A percentile compares a stretch with the other conserved stretches of the same genome.
Conservation (phyloP, 1,140 invertebrate species). For the Drosophila azteca region DNA sequence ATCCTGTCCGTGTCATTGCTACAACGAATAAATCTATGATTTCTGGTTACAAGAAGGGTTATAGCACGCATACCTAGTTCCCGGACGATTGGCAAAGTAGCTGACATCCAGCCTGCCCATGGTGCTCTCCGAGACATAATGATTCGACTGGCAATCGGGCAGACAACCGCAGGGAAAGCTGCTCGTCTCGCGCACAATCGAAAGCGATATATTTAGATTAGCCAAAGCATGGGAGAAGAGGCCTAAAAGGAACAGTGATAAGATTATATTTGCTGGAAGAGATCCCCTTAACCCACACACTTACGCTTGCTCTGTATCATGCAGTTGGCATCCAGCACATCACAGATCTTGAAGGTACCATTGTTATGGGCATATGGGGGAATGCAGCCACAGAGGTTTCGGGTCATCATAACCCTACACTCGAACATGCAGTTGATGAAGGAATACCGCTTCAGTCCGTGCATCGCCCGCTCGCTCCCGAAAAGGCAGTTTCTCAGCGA, state of each 20-base stretch:
- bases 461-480: constrained; percentile 84
- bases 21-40: not conserved
- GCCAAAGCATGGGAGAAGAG: constrained; percentile 68
- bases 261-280: not conserved
- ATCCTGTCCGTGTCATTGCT: constrained; percentile 84
- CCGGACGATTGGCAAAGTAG: constrained; percentile 53
- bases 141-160: constrained; percentile 86
- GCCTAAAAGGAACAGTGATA: constrained; percentile 22
- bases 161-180: constrained; percentile 84
- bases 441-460: constrained; percentile 84
- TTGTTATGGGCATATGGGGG: constrained; percentile 85
- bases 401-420: constrained; percentile 84
- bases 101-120: constrained; percentile 84
- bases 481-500: constrained; percentile 86
- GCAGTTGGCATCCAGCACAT: constrained; percentile 56
- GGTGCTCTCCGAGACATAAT: constrained; percentile 85
- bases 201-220: constrained; percentile 57
- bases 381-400: constrained; percentile 85
- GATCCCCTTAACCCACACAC: constrained; percentile 1
- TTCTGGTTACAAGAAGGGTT: too few relatives aligned
- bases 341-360: constrained; percentile 71
- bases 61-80: constrained; percentile 31
- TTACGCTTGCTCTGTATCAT: constrained; percentile 65
- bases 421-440: constrained; percentile 87
- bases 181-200: constrained; percentile 54